Percentiles rank a stretch among this genome's conserved stretches.
Conservation (phyloP, 2,888 invertebrate species). For the Chalcosyrphus nemorum region DNA sequence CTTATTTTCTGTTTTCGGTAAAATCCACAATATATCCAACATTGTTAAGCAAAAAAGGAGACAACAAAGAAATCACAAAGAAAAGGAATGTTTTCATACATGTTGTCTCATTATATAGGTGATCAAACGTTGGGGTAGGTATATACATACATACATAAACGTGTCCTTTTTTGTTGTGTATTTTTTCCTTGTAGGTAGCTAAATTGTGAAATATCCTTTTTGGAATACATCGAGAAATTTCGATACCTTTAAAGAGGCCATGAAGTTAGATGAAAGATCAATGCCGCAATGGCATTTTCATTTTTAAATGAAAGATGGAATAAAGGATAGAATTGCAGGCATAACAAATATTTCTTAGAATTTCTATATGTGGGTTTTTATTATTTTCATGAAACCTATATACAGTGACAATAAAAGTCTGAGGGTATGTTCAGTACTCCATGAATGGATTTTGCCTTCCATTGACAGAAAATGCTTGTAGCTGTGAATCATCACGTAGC, state of each 20-base stretch:
- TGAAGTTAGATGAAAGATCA: slow-evolving; percentile 18
- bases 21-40: slow-evolving; percentile 11
- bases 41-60: not conserved
- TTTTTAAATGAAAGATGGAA: not conserved
- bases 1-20: slow-evolving; percentile 17
- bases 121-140: slow-evolving; percentile 38
- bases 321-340: not conserved
- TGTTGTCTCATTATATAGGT: slow-evolving; percentile 33
- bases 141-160: not conserved
- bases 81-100: slow-evolving; percentile 42
- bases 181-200: slow-evolving; percentile 27
- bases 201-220: slow-evolving; percentile 41
- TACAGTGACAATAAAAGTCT: not conserved
- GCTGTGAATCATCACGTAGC: not conserved
- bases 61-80: slow-evolving; percentile 21
- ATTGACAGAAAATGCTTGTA: not conserved
- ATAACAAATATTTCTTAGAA: slow-evolving; percentile 3
- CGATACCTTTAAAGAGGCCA: not conserved
- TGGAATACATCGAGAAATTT: not conserved
- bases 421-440: not conserved
- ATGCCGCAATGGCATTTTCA: slow-evolving; percentile 15
- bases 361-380: not conserved
- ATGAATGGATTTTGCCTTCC: not conserved
- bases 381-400: not conserved
- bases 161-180: slow-evolving; percentile 4